A percentile compares a stretch with the other conserved stretches of the same genome.
Conservation (phyloP, 2,797 vertebrate genomes). For the Heterohyrax brucei region DNA sequence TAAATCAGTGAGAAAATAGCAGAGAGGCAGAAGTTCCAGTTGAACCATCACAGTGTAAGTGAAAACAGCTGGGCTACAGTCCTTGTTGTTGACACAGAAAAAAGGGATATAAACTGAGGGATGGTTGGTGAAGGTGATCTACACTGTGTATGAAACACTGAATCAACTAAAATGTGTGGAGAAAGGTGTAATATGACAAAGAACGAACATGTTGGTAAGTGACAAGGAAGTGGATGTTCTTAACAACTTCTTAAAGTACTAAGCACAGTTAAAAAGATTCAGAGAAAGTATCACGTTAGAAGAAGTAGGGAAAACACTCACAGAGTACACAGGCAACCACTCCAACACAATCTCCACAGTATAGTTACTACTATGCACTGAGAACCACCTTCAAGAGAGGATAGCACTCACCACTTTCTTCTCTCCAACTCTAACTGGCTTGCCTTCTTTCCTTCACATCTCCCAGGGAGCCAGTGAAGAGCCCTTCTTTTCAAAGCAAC, state of each 20-base stretch:
- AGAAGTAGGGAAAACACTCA: background rate
- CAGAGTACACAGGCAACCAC: background rate
- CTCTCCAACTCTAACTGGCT: background rate
- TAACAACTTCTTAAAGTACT: background rate
- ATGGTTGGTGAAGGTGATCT: background rate
- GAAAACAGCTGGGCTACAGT: background rate
- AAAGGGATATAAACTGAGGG: background rate
- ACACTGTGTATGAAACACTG: background rate
- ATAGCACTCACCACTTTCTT: background rate
- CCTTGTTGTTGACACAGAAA: background rate
- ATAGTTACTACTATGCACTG: background rate
- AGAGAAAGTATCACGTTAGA: background rate
- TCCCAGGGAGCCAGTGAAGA: background rate
- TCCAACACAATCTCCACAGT: background rate
- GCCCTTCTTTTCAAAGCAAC: background rate
- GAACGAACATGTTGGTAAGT: background rate
- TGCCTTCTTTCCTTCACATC: background rate
- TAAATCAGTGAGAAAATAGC: background rate
- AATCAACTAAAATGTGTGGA: background rate
- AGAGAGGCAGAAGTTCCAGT: background rate
- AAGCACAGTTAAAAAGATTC: background rate
- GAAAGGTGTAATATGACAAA: background rate
- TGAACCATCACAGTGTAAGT: background rate
- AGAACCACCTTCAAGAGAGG: background rate
- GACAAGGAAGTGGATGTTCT: background rate